phyloP scores from a whole-genome alignment of 2,888 invertebrate genomes.

The Hecatera dysodea region DNA sequence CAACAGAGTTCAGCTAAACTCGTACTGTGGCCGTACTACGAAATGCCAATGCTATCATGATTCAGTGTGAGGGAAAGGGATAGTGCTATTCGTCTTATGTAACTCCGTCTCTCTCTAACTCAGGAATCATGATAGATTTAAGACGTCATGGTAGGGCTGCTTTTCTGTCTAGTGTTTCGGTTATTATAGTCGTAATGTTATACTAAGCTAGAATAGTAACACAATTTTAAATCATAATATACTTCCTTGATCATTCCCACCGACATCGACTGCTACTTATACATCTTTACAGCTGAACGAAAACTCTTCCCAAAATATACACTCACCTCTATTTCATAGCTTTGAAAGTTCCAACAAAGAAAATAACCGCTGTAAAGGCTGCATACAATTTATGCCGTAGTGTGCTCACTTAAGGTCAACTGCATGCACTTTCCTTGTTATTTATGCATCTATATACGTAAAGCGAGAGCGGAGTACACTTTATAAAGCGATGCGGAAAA shows the following conservation, averaged over 20 bases:
- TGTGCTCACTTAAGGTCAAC: conserved; percentile 40
- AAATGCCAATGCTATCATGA: too few species aligned
- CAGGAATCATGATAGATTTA: too few species aligned
- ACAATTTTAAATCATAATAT: neutral
- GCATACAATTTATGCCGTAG: neutral
- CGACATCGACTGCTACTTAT: neutral
- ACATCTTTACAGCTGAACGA: neutral
- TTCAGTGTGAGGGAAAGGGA: too few species aligned
- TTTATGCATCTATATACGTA: conserved; percentile 43
- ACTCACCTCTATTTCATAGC: conserved; percentile 4
- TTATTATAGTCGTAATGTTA: too few species aligned
- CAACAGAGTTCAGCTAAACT: too few species aligned
- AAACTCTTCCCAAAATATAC: conserved; percentile 5
- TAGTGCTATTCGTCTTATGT: too few species aligned
- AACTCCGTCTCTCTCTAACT: too few species aligned
- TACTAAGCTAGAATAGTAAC: neutral
- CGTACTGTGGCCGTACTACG: too few species aligned
- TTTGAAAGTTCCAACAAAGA: conserved; percentile 33
- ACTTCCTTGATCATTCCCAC: too few species aligned
- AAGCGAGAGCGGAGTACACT: conserved; percentile 22
- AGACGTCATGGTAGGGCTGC: too few species aligned
- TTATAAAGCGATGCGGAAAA: conserved; percentile 34
- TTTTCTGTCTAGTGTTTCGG: too few species aligned
- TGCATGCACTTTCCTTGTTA: conserved; percentile 46
- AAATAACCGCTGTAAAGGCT: conserved; percentile 20